A percentile compares a stretch with the other conserved stretches of the same genome.
These are phyloP conservation scores for Petaurus breviceps DNA, from an alignment of 2,113 vertebrate species.

Conservation along the genomic window DNA sequence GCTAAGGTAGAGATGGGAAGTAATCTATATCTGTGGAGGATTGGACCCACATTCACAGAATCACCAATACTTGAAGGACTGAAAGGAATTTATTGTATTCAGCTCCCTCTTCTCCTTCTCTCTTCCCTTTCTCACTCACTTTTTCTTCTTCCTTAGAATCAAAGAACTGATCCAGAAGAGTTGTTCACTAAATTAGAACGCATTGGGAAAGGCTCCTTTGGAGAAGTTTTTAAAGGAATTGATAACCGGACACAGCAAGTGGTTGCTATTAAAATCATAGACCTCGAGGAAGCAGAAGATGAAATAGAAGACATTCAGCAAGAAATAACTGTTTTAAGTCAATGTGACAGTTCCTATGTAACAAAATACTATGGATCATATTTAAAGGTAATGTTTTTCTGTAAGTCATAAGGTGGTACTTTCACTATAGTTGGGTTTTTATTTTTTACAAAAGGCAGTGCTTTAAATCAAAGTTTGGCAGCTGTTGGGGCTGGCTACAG, in stretches of 20 bases:
- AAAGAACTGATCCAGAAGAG: constrained; percentile 93
- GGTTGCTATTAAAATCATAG: constrained; percentile 96
- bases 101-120: background rate
- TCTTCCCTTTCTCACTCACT: background rate
- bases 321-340: constrained; percentile 96
- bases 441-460: constrained; percentile 43
- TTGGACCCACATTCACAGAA: background rate
- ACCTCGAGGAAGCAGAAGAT: constrained; percentile 96
- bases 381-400: constrained; percentile 89
- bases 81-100: constrained; percentile 2
- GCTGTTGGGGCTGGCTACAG: constrained; percentile 18
- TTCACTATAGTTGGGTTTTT: constrained; percentile 45
- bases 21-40: background rate
- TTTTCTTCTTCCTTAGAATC: constrained; percentile 83
- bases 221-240: constrained; percentile 97
- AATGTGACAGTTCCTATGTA: constrained; percentile 95
- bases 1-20: background rate
- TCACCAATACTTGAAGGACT: background rate
- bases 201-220: constrained; percentile 96
- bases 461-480: constrained; percentile 65
- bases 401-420: constrained; percentile 68
- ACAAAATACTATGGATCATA: constrained; percentile 97
- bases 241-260: constrained; percentile 93
- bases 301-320: constrained; percentile 98
- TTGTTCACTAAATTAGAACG: constrained; percentile 95